A percentile compares a stretch with the other conserved stretches of the same genome.
Evolutionary conservation across 2,113 vertebrate genomes (phyloP).

Genomic region (Lasiurus cinereus): DNA sequence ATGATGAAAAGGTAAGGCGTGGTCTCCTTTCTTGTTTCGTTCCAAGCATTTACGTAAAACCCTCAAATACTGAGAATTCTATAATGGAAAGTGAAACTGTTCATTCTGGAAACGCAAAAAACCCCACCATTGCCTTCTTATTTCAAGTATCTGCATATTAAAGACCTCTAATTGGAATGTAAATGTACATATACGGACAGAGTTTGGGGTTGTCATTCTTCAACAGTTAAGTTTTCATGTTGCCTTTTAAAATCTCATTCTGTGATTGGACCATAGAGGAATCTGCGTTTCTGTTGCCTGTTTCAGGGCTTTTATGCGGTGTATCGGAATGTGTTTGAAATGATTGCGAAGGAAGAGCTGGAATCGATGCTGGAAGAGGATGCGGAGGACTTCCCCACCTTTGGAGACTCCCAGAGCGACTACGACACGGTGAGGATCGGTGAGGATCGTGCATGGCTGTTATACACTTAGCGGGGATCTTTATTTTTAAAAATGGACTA

Average conservation of each 20-base stretch:
- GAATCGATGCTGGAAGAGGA: slow-evolving; percentile 91
- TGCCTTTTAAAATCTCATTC: slow-evolving; percentile 1
- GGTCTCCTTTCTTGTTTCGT: background rate
- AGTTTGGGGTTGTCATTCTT: background rate
- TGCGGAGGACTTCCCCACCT: slow-evolving; percentile 91
- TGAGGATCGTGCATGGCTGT: background rate
- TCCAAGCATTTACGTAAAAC: background rate
- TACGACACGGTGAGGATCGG: slow-evolving; percentile 92
- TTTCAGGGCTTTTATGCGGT: slow-evolving; percentile 95
- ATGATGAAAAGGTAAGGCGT: slow-evolving; percentile 93
- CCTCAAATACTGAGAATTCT: background rate
- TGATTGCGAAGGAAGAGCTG: slow-evolving; percentile 94
- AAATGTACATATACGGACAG: background rate
- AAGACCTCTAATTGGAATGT: background rate
- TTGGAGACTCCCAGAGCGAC: slow-evolving; percentile 95
- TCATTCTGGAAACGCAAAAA: slow-evolving; percentile 13
- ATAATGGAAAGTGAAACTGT: background rate
- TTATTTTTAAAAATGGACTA: background rate
- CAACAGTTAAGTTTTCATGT: background rate
- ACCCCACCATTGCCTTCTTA: background rate
- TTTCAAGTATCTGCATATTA: background rate
- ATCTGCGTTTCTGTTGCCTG: slow-evolving; percentile 2
- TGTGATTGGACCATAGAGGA: background rate
- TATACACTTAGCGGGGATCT: too few relatives aligned
- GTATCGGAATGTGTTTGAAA: slow-evolving; percentile 94